Evolutionary conservation across 2,113 vertebrate genomes (phyloP).

Genomic region (Phalacrocorax pelagicus): DNA sequence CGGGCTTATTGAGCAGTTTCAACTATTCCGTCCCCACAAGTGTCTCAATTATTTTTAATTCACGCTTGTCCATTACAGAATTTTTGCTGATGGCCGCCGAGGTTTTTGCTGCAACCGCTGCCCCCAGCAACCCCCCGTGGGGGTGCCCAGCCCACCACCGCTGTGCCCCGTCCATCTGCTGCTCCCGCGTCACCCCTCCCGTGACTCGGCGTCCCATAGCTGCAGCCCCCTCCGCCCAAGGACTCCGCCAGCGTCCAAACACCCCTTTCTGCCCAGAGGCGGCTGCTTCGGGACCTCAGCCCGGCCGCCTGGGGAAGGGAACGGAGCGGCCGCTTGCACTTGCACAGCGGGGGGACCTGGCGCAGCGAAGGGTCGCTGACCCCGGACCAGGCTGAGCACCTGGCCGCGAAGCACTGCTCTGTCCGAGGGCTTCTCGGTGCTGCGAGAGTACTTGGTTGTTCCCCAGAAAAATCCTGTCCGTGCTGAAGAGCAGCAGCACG

Average conservation of each 20-base stretch:
- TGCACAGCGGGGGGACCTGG: rapidly evolving
- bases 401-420: background rate
- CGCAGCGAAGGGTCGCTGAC: rapidly evolving
- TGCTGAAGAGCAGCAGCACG: background rate
- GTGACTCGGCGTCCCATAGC: rapidly evolving
- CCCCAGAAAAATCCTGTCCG: rapidly evolving
- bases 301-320: rapidly evolving
- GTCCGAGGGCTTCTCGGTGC: rapidly evolving
- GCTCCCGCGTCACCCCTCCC: background rate
- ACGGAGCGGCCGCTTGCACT: rapidly evolving
- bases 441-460: rapidly evolving
- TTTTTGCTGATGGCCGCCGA: background rate
- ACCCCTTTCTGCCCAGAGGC: background rate
- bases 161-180: rapidly evolving
- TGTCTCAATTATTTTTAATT: background rate
- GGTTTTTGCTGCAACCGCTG: background rate
- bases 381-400: background rate
- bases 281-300: too few relatives aligned
- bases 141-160: background rate
- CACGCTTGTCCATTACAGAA: background rate
- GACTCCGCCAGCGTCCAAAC: background rate
- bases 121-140: background rate
- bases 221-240: background rate
- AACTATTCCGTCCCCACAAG: background rate
- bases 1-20: too few relatives aligned